Evolutionary conservation across 2,888 invertebrate species (phyloP).

Genomic region (Fragum whitleyi): DNA sequence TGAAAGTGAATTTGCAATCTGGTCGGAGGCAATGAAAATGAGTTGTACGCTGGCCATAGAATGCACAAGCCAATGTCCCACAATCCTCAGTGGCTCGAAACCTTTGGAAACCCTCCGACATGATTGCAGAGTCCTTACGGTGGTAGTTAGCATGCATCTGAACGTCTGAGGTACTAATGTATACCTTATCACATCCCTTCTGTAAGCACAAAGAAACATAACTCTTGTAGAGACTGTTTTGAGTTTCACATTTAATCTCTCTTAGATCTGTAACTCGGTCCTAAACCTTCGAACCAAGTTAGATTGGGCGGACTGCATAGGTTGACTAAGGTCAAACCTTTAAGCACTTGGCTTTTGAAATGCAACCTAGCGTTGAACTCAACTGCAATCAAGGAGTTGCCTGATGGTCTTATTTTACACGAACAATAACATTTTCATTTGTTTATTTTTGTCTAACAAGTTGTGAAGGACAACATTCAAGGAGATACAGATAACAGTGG

Average conservation of each 20-base stretch:
- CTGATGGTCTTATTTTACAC: too few relatives aligned
- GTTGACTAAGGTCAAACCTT: too few relatives aligned
- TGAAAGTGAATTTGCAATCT: slow-evolving; percentile 97
- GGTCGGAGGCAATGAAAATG: slow-evolving; percentile 98
- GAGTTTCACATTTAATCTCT: background rate
- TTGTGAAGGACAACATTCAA: too few relatives aligned
- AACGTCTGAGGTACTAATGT: slow-evolving; percentile 99
- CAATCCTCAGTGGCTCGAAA: slow-evolving; percentile 98
- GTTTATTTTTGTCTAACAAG: too few relatives aligned
- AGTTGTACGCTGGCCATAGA: slow-evolving; percentile 97
- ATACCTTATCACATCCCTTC: slow-evolving; percentile 91
- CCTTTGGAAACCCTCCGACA: slow-evolving; percentile 98
- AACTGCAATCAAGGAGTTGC: too few relatives aligned
- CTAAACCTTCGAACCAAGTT: too few relatives aligned
- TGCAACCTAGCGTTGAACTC: too few relatives aligned
- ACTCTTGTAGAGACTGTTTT: background rate
- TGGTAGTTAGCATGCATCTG: slow-evolving; percentile 99
- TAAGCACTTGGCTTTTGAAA: too few relatives aligned
- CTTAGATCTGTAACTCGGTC: background rate
- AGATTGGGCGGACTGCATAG: too few relatives aligned
- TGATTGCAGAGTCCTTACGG: slow-evolving; percentile 98
- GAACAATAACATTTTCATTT: too few relatives aligned
- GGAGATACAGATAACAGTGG: too few relatives aligned
- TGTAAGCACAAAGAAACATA: slow-evolving; percentile 74
- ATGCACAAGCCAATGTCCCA: slow-evolving; percentile 95